Evolutionary conservation across 2,113 vertebrate species (phyloP).

Genomic region (Actenoides lindsayi): DNA sequence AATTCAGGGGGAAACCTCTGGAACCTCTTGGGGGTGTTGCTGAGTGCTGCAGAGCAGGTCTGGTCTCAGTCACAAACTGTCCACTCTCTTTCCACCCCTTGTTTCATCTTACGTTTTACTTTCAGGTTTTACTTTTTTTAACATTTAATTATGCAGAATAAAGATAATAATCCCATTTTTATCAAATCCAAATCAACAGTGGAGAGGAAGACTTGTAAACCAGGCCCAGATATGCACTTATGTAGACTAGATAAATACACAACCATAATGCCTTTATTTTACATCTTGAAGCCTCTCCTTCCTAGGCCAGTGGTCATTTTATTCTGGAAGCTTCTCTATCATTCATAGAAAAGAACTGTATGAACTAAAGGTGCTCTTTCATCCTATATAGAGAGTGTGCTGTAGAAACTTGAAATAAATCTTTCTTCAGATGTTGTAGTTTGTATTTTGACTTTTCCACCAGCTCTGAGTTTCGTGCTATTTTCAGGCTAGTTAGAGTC

Average conservation of each 20-base stretch:
- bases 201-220: not conserved
- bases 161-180: not conserved
- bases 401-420: not conserved
- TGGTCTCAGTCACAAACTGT: rapidly evolving
- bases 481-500: not conserved
- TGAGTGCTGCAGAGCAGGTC: not conserved
- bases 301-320: not conserved
- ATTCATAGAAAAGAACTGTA: not conserved
- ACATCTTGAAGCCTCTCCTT: not conserved
- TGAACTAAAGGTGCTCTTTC: not conserved
- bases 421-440: not conserved
- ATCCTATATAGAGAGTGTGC: not conserved
- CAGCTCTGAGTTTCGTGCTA: not conserved
- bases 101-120: not conserved
- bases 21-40: not conserved
- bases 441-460: not conserved
- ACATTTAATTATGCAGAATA: not conserved
- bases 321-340: not conserved
- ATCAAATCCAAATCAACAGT: not conserved
- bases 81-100: not conserved
- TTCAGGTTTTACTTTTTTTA: not conserved
- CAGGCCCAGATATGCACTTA: not conserved
- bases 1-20: not conserved
- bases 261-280: not conserved
- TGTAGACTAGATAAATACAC: not conserved